phyloP scores from a whole-genome alignment of 2,113 vertebrate species.

The Tricholaema leucomelas region DNA sequence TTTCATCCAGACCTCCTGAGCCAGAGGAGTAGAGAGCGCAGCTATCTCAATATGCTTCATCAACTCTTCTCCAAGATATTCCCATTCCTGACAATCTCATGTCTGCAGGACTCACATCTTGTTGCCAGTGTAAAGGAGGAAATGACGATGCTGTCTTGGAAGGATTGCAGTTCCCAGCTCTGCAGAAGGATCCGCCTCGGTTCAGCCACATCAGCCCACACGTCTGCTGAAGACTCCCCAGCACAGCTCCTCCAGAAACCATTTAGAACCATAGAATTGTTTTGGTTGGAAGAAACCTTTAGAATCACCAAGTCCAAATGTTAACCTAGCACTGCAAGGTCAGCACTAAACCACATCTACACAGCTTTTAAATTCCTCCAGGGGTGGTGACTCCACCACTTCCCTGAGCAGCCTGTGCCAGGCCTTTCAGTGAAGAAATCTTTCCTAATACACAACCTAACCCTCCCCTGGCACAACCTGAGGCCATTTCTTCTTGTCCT shows the following conservation, averaged over 20 bases:
- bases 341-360: neutral
- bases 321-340: neutral
- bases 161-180: neutral
- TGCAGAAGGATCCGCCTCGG: neutral
- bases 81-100: rapidly evolving
- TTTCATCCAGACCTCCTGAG: neutral
- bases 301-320: neutral
- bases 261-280: neutral
- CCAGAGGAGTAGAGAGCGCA: neutral
- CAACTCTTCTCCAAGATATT: neutral
- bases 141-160: neutral
- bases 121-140: neutral
- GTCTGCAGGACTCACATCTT: neutral
- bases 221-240: neutral
- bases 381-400: neutral
- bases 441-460: neutral
- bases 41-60: neutral
- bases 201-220: neutral
- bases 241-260: neutral
- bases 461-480: neutral
- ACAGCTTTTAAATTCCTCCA: neutral
- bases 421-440: neutral
- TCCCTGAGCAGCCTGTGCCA: neutral
- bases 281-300: neutral
- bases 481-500: no score